Evolutionary conservation across 2,797 vertebrate species (phyloP), one percentile per base, ranked within the genome.

Genomic region (Chelidonichthys spinosus): DNA sequence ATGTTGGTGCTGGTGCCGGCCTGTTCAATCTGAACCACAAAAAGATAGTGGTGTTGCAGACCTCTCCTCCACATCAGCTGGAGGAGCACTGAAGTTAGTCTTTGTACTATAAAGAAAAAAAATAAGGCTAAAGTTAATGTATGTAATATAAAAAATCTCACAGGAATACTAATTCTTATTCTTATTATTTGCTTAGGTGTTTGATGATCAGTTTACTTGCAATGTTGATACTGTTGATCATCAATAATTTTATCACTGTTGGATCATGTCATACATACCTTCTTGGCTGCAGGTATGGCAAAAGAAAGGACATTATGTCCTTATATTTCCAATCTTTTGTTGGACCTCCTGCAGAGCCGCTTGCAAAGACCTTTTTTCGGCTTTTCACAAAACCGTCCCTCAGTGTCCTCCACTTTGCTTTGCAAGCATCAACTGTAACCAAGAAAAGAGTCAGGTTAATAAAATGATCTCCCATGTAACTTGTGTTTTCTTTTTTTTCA

Each of bases 331-430:
- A 58, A 0, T 68, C 35, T 9, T 47, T 72, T 49, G 53, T 32
- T 14, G 8, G 35, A 0, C 37, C 43, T 13, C 35, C 46, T 37
- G 33, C 63, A 35, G 53, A 72, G 14, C 69, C 54, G 14, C 63
- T 81, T 9, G 63, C 10, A 49, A 4, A 10, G 3, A 49, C 46
- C 33, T 25, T 36, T 47, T 63, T 68, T 18, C n/a, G 18, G 11
- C n/a, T 63, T 32, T 76, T 76, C 3, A 76, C 58, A 76, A 72
- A 76, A 2, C 33, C 10, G 37, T 72, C 63, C 33, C 69, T 56
- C 14, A 56, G 8, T 10, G 15, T 2, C 7, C 25, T n/a, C 62
- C 67, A 81, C 65, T 42, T 61, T 10, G 0, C n/a, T 17, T 66
- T 81, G 54, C 47, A 60, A 10, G 64, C 1, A 4, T n/a, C 17